Evolutionary conservation across 2,113 vertebrate species (phyloP).

Genomic region (Cyanoramphus novaezelandiae): DNA sequence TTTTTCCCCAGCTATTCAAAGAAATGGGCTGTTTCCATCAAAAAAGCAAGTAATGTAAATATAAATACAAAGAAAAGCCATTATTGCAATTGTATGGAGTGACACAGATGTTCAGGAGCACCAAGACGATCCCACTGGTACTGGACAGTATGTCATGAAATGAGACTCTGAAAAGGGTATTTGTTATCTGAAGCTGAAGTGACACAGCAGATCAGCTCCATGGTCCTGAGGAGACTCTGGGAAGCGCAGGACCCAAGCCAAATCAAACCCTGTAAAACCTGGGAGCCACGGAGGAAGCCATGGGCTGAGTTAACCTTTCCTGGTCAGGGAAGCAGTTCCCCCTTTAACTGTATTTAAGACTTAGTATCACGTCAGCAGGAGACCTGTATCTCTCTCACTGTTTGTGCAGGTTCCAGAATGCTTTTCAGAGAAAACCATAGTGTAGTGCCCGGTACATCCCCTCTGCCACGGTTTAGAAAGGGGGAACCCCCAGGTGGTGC

Average conservation of each 20-base stretch:
- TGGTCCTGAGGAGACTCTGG: accelerated
- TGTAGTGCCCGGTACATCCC: accelerated
- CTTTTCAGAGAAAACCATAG: neutral
- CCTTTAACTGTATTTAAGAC: accelerated
- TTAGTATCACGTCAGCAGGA: neutral
- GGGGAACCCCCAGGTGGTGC: too few species aligned
- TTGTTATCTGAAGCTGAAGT: neutral
- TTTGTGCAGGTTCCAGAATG: neutral
- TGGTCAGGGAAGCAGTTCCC: neutral
- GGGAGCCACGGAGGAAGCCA: neutral
- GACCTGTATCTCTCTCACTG: neutral
- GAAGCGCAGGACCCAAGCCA: neutral
- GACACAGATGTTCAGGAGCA: neutral
- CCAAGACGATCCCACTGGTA: neutral
- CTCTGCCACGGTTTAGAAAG: neutral
- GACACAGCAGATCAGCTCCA: accelerated
- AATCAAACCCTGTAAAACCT: neutral
- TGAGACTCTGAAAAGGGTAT: too few species aligned
- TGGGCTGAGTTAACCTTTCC: neutral
- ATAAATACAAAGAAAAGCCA: neutral
- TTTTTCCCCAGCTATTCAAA: neutral
- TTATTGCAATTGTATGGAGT: accelerated
- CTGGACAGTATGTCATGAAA: accelerated
- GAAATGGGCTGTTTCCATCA: neutral
- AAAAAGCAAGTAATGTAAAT: accelerated